phyloP scores from a whole-genome alignment of 1,140 invertebrate genomes.

The Harpegnathos saltator region DNA sequence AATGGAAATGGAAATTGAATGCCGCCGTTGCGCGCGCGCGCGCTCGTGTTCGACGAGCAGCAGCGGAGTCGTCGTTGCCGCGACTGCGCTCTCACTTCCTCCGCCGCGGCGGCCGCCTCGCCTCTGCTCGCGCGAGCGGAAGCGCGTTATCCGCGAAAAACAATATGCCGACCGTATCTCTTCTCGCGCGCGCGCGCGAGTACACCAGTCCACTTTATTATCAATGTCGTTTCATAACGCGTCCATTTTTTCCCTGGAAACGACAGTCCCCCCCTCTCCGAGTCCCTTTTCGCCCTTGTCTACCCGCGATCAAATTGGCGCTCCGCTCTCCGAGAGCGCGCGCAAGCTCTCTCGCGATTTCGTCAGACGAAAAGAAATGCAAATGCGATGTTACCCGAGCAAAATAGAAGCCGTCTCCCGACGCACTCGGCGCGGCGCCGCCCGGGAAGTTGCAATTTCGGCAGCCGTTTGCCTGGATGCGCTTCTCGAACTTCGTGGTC shows the following conservation, averaged over 20 bases:
- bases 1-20: constrained; percentile 62
- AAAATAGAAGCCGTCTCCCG: background rate
- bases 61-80: background rate
- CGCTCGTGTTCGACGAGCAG: constrained; percentile 44
- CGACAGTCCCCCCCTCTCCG: background rate
- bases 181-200: background rate
- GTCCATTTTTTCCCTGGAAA: no score
- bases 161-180: background rate
- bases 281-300: no score
- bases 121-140: constrained; percentile 32
- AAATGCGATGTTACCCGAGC: background rate
- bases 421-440: no score
- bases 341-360: no score
- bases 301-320: background rate
- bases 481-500: background rate
- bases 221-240: background rate
- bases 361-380: no score
- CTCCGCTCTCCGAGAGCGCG: background rate
- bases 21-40: constrained; percentile 22
- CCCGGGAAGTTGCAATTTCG: background rate
- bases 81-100: constrained; percentile 1
- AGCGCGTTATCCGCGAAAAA: constrained; percentile 30
- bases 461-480: background rate
- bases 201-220: no score
- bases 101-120: no score